phyloP scores from a whole-genome alignment of 2,888 invertebrate genomes.

The Sceliomorpha sp. region DNA sequence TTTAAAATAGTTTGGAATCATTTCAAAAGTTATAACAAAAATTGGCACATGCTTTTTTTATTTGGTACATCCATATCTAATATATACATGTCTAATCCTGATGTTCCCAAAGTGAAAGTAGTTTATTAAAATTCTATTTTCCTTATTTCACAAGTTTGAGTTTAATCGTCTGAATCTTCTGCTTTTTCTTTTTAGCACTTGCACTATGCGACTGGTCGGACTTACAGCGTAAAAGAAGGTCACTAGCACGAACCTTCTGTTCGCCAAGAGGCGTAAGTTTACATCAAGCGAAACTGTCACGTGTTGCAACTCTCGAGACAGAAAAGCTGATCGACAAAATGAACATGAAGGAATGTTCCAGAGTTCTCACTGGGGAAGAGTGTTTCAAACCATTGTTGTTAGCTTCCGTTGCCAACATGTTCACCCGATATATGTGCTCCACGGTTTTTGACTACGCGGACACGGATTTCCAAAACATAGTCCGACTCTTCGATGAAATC shows the following conservation, averaged over 20 bases:
- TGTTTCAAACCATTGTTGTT: slow-evolving; percentile 87
- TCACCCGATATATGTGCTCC: slow-evolving; percentile 93
- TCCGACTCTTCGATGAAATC: slow-evolving; percentile 90
- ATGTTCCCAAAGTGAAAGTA: too few relatives aligned
- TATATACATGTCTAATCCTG: too few relatives aligned
- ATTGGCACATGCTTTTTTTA: too few relatives aligned
- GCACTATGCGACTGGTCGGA: slow-evolving; percentile 94
- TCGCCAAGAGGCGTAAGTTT: slow-evolving; percentile 88
- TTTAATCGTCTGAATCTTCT: not conserved
- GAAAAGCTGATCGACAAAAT: slow-evolving; percentile 84
- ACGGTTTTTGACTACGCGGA: slow-evolving; percentile 87
- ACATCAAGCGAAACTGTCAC: slow-evolving; percentile 87
- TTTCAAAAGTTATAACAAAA: too few relatives aligned
- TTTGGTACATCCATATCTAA: too few relatives aligned
- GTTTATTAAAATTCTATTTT: too few relatives aligned
- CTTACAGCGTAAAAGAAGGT: slow-evolving; percentile 88
- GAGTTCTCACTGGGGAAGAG: slow-evolving; percentile 68
- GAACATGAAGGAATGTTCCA: slow-evolving; percentile 74
- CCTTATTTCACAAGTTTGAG: too few relatives aligned
- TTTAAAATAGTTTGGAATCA: too few relatives aligned
- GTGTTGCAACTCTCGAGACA: slow-evolving; percentile 86
- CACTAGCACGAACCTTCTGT: slow-evolving; percentile 89
- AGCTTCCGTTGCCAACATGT: slow-evolving; percentile 91
- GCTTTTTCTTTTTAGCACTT: slow-evolving; percentile 83
- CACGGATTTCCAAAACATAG: slow-evolving; percentile 85